Percentiles rank a stretch among this genome's conserved stretches.
Conservation (phyloP, 2,888 invertebrate genomes). For the Agelastica alni region DNA sequence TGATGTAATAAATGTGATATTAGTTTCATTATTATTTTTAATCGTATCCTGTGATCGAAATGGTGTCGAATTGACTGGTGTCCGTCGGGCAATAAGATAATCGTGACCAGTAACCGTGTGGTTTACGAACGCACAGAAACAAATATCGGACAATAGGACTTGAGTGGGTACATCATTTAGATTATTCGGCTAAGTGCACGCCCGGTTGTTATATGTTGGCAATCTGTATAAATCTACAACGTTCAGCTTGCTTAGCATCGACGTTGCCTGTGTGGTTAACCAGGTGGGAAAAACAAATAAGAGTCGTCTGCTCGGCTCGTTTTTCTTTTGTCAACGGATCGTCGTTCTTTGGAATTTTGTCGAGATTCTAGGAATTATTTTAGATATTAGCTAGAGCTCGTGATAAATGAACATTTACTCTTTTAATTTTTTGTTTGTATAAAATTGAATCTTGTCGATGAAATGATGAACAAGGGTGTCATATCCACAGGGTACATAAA, state of each 20-base stretch:
- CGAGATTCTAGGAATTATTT: slow-evolving; percentile 24
- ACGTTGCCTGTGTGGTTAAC: slow-evolving; percentile 14
- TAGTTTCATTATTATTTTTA: too few relatives aligned
- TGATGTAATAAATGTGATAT: too few relatives aligned
- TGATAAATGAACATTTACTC: too few relatives aligned
- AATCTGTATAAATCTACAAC: slow-evolving; percentile 39
- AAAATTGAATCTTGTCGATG: too few relatives aligned
- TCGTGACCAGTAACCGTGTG: slow-evolving; percentile 37
- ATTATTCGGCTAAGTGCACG: slow-evolving; percentile 42
- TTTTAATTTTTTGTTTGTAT: too few relatives aligned
- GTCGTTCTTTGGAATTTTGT: slow-evolving; percentile 22
- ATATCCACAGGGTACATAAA: too few relatives aligned
- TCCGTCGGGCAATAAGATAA: slow-evolving; percentile 34
- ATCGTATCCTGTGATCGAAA: too few relatives aligned
- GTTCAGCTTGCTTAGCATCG: slow-evolving; percentile 1
- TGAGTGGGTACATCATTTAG: slow-evolving; percentile 37
- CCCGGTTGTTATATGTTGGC: slow-evolving; percentile 33
- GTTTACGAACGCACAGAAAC: slow-evolving; percentile 29
- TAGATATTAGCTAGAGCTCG: neutral
- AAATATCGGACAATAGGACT: slow-evolving; percentile 14
- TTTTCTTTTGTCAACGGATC: slow-evolving; percentile 18
- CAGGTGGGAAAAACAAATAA: slow-evolving; percentile 42
- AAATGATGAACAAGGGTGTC: too few relatives aligned
- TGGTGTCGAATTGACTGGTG: slow-evolving; percentile 28
- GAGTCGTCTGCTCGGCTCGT: slow-evolving; percentile 16